Evolutionary conservation across 2,888 invertebrate species (phyloP).

Genomic region (Eulithis testata): DNA sequence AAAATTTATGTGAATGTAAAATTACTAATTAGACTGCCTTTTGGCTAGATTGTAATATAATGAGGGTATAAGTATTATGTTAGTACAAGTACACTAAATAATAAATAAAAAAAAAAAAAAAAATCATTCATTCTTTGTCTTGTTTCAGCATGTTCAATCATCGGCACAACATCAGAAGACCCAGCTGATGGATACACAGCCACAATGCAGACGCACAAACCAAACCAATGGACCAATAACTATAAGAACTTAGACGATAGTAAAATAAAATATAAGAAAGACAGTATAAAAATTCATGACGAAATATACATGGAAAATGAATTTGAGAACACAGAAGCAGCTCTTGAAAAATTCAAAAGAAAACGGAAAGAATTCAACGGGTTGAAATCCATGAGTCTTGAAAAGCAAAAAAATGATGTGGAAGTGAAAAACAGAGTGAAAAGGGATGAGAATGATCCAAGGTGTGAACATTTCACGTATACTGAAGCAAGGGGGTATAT

Average conservation of each 20-base stretch:
- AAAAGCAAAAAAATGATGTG: not conserved
- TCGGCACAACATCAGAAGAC: conserved; percentile 57
- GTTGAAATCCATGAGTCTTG: no score
- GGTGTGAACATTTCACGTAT: conserved; percentile 56
- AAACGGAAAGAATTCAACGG: no score
- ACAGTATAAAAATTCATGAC: conserved; percentile 8
- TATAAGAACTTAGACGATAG: conserved; percentile 38
- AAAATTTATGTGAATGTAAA: no score
- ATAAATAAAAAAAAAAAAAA: no score
- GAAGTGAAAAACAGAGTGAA: conserved; percentile 28
- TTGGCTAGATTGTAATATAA: no score
- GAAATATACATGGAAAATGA: conserved; percentile 39
- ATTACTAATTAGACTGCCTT: no score
- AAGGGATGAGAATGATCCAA: conserved; percentile 45
- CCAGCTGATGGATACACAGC: conserved; percentile 62
- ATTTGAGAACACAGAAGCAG: no score
- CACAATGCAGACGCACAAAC: conserved; percentile 41
- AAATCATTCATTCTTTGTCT: conserved; percentile 24
- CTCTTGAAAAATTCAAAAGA: no score
- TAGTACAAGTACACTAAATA: no score
- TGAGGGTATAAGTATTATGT: no score
- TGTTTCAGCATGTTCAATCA: conserved; percentile 71
- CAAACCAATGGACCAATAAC: conserved; percentile 50
- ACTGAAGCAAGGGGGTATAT: conserved; percentile 48
- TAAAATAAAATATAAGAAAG: conserved; percentile 25